Conservation (phyloP, 1,140 invertebrate genomes). For the Thaumetopoea pityocampa region DNA sequence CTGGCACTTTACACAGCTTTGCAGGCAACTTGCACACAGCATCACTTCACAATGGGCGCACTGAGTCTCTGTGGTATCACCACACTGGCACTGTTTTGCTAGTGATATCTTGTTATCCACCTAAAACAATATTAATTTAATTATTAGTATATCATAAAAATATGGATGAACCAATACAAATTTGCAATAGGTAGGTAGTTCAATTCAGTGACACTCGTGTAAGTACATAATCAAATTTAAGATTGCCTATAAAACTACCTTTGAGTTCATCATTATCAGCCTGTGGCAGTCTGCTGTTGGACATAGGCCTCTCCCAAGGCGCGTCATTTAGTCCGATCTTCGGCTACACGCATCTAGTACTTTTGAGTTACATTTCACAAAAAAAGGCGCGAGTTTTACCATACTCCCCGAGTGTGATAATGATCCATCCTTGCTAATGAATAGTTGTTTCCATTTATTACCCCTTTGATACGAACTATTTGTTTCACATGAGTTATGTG, state of each 20-base stretch:
- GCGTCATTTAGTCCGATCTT: too few relatives aligned
- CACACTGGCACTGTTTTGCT: slow-evolving; percentile 33
- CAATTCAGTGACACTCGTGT: too few relatives aligned
- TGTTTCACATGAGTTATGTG: slow-evolving; percentile 5
- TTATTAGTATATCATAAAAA: neutral
- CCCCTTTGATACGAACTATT: slow-evolving; percentile 20
- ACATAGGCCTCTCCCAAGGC: too few relatives aligned
- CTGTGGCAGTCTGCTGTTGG: too few relatives aligned
- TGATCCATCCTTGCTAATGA: slow-evolving; percentile 46
- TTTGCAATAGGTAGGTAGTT: neutral
- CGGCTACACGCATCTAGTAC: too few relatives aligned
- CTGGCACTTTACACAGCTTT: slow-evolving; percentile 30
- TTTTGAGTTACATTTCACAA: too few relatives aligned
- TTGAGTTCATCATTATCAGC: too few relatives aligned
- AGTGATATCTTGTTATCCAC: slow-evolving; percentile 4
- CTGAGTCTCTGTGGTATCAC: slow-evolving; percentile 14
- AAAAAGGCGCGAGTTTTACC: too few relatives aligned
- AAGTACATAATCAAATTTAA: too few relatives aligned
- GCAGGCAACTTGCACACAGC: slow-evolving; percentile 37
- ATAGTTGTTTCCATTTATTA: slow-evolving; percentile 53
- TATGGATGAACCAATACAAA: neutral
- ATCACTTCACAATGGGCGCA: slow-evolving; percentile 48
- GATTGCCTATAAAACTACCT: too few relatives aligned
- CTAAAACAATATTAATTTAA: slow-evolving; percentile 19
- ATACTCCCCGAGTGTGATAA: slow-evolving; percentile 37